phyloP scores from a whole-genome alignment of 2,113 vertebrate species.

The Oxyruncus cristatus region DNA sequence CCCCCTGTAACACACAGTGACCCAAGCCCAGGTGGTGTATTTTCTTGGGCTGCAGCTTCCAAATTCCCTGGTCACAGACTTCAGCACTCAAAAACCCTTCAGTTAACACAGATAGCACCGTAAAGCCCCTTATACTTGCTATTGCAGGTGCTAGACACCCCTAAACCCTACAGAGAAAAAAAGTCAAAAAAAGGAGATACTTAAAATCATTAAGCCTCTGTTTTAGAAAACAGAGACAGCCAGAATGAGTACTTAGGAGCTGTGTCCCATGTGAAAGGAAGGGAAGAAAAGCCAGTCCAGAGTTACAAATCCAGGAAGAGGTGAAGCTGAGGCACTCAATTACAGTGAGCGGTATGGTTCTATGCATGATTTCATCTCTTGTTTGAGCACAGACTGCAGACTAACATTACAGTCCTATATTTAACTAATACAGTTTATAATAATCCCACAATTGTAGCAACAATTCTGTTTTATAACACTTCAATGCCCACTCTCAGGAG shows the following conservation, averaged over 20 bases:
- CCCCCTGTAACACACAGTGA: neutral
- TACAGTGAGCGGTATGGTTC: neutral
- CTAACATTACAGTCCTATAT: neutral
- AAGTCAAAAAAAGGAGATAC: neutral
- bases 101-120: neutral
- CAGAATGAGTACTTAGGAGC: neutral
- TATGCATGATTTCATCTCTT: neutral
- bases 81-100: neutral
- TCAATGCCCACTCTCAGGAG: neutral
- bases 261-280: fast-evolving
- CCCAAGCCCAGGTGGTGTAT: neutral
- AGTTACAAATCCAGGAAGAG: neutral
- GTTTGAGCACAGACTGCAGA: neutral
- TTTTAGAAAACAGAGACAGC: neutral
- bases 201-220: neutral
- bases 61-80: neutral
- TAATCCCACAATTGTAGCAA: neutral
- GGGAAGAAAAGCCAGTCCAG: neutral
- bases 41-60: neutral
- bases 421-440: neutral
- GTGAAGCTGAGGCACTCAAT: neutral
- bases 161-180: neutral
- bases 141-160: neutral
- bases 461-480: neutral
- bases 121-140: neutral